Conservation (phyloP, 1,140 invertebrate genomes). For the Ceratosolen fusciceps region DNA sequence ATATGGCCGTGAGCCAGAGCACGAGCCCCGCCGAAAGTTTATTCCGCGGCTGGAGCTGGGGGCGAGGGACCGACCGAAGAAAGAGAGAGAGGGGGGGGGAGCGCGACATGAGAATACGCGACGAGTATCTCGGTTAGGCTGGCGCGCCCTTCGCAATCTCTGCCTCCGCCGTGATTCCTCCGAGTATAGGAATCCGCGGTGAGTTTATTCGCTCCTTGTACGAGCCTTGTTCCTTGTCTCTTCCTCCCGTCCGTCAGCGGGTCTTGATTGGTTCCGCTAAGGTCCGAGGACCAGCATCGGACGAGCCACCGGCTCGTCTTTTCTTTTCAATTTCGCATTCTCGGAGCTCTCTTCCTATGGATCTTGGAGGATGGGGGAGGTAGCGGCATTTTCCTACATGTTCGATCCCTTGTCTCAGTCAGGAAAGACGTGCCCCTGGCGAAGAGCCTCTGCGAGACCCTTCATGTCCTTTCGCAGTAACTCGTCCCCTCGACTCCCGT, state of each 20-base stretch:
- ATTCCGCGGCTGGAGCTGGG: background rate
- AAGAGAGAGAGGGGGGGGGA: background rate
- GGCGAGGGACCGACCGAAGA: background rate
- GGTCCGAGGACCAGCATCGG: background rate
- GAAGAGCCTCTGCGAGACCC: too few relatives aligned
- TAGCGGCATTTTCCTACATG: too few relatives aligned
- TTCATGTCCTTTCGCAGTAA: too few relatives aligned
- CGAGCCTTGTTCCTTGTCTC: background rate
- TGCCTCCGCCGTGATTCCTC: background rate
- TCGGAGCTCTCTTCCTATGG: background rate
- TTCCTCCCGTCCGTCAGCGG: background rate
- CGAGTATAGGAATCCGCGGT: background rate
- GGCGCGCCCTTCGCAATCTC: background rate
- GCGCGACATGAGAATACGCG: constrained; percentile 12
- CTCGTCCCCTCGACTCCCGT: too few relatives aligned
- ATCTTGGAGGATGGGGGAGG: too few relatives aligned
- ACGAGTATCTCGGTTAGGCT: constrained; percentile 27
- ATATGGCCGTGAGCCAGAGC: background rate
- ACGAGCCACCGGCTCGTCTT: too few relatives aligned
- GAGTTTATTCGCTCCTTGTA: background rate
- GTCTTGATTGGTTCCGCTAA: constrained; percentile 2
- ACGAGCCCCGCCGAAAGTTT: constrained; percentile 26
- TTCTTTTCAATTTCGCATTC: constrained; percentile 8
- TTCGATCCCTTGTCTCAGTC: too few relatives aligned
- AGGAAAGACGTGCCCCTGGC: too few relatives aligned